These are phyloP conservation scores for Pristis pectinata DNA, from an alignment of 2,797 vertebrate species.

Conservation along the genomic window DNA sequence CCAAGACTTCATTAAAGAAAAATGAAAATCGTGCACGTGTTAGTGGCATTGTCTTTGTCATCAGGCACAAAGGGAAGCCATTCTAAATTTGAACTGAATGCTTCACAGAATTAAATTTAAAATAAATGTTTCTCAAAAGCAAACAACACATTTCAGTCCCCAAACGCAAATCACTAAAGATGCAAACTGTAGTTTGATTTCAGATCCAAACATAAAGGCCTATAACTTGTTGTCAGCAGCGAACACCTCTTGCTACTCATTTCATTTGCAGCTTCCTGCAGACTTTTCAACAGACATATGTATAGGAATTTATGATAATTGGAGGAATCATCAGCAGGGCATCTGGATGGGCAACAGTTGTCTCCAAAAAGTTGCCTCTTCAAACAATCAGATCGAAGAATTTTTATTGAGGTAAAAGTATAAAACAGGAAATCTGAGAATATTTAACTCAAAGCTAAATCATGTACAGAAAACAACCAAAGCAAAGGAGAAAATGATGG, in stretches of 20 bases:
- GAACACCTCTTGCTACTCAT: not conserved
- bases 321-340: not conserved
- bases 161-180: too few relatives aligned
- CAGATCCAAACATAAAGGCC: not conserved
- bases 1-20: not conserved
- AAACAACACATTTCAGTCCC: not conserved
- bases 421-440: not conserved
- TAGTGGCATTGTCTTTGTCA: not conserved
- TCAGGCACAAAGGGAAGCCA: not conserved
- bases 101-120: not conserved
- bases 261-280: not conserved
- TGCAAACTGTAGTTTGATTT: not conserved
- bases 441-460: too few relatives aligned
- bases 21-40: too few relatives aligned
- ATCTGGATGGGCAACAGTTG: not conserved
- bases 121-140: not conserved
- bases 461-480: too few relatives aligned
- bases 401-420: not conserved
- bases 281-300: not conserved
- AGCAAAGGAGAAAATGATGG: too few relatives aligned
- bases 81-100: not conserved
- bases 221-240: too few relatives aligned
- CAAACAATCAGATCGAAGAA: not conserved
- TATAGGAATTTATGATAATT: not conserved
- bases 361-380: not conserved